These are phyloP conservation scores for Baccha elongata DNA, from an alignment of 2,888 invertebrate species.

Conservation along the genomic window DNA sequence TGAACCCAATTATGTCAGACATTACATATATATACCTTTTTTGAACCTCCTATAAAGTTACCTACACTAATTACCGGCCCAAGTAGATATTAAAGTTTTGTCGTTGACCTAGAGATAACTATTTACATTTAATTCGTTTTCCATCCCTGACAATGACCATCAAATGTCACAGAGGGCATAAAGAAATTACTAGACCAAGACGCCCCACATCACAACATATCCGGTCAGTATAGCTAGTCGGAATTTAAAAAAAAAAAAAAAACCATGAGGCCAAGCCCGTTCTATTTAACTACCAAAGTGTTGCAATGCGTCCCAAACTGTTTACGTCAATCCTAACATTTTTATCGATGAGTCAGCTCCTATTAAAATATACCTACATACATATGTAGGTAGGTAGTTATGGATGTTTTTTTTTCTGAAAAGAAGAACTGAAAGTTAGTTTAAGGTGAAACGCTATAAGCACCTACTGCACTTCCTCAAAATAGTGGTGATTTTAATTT, in stretches of 20 bases:
- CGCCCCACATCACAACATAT: slow-evolving; percentile 2
- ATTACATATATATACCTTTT: background rate
- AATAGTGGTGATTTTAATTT: slow-evolving; percentile 16
- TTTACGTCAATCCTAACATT: slow-evolving; percentile 65
- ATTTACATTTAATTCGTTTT: slow-evolving; percentile 23
- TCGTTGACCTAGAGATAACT: slow-evolving; percentile 11
- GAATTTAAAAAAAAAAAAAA: too few relatives aligned
- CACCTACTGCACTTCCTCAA: slow-evolving; percentile 22
- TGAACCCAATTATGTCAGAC: background rate
- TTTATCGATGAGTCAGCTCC: slow-evolving; percentile 62
- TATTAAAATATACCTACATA: too few relatives aligned
- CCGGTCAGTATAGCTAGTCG: background rate
- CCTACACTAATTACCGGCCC: background rate
- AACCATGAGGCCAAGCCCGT: slow-evolving; percentile 17
- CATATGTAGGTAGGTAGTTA: too few relatives aligned
- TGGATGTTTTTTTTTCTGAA: background rate
- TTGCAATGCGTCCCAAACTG: slow-evolving; percentile 33
- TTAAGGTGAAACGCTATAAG: slow-evolving; percentile 28
- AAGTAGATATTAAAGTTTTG: background rate
- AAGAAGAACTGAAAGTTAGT: slow-evolving; percentile 36
- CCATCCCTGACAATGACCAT: slow-evolving; percentile 27
- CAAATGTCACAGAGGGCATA: slow-evolving; percentile 17
- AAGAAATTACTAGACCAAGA: slow-evolving; percentile 8
- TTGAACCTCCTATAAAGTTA: background rate
- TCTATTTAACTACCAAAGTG: background rate